Conservation (phyloP, 1,140 invertebrate genomes). For the Scaptomyza montana region DNA sequence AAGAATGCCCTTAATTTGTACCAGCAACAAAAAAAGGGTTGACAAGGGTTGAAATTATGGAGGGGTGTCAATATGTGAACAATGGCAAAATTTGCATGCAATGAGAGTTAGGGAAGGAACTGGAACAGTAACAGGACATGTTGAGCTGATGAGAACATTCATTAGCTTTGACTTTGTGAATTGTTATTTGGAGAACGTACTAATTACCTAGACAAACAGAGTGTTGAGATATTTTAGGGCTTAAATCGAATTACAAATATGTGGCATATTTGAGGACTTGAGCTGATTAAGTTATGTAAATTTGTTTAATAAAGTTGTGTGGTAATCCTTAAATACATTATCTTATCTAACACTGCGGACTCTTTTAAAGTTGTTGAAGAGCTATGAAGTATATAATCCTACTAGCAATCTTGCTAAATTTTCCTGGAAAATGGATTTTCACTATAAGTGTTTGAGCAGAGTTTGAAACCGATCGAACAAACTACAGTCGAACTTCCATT, state of each 20-base stretch:
- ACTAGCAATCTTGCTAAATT: no score
- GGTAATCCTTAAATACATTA: no score
- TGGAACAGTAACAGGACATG: constrained; percentile 1
- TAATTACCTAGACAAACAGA: constrained; percentile 41
- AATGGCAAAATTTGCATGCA: constrained; percentile 53
- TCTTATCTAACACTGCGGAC: no score
- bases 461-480: no score
- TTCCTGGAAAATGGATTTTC: no score
- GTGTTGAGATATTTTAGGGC: constrained; percentile 1
- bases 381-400: no score
- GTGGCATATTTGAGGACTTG: no score
- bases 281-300: no score
- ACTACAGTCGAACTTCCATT: no score
- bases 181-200: constrained; percentile 27
- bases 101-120: background rate
- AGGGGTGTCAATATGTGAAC: constrained; percentile 53
- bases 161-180: constrained; percentile 47
- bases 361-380: no score
- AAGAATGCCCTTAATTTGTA: constrained; percentile 33
- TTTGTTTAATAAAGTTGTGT: no score
- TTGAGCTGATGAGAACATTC: constrained; percentile 30
- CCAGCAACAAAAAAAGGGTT: constrained; percentile 37
- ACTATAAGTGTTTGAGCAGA: no score
- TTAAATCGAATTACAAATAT: constrained; percentile 3
- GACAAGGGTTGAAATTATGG: constrained; percentile 25